Conservation (phyloP, 2,888 invertebrate species). For the Teleiodes luculella region DNA sequence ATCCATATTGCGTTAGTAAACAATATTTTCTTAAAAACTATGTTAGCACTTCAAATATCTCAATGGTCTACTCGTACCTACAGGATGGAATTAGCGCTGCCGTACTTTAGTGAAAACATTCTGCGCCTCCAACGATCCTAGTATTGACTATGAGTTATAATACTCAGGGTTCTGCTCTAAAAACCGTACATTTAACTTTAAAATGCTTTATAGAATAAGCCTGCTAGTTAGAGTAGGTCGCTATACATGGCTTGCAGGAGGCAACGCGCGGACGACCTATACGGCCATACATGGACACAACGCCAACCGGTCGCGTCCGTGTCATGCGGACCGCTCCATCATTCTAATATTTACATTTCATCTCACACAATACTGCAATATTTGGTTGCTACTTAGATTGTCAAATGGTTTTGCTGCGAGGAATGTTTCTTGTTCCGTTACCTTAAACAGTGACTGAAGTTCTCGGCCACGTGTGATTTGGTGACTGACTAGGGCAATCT, state of each 20-base stretch:
- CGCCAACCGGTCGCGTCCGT: conserved; percentile 33
- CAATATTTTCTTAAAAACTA: too few species aligned
- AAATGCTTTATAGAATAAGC: neutral
- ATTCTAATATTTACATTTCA: conserved; percentile 59
- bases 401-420: neutral
- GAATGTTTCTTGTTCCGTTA: neutral
- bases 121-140: too few species aligned
- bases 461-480: conserved; percentile 12
- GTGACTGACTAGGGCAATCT: conserved; percentile 26
- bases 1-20: too few species aligned
- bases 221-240: conserved; percentile 19
- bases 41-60: too few species aligned
- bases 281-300: conserved; percentile 59
- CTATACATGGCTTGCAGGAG: conserved; percentile 46
- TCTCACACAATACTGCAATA: conserved; percentile 42
- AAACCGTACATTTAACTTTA: too few species aligned
- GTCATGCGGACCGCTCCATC: conserved; percentile 43
- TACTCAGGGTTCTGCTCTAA: too few species aligned
- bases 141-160: too few species aligned
- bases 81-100: too few species aligned
- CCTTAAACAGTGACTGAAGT: neutral
- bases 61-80: too few species aligned
- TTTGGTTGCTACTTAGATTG: conserved; percentile 26
- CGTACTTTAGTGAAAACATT: too few species aligned
- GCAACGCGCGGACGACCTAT: conserved; percentile 44